Percentiles rank a stretch among this genome's conserved stretches.
These are phyloP conservation scores for Echinometra lucunter DNA, from an alignment of 53 echinoderm and acorn worm genomes.

Conservation along the genomic window DNA sequence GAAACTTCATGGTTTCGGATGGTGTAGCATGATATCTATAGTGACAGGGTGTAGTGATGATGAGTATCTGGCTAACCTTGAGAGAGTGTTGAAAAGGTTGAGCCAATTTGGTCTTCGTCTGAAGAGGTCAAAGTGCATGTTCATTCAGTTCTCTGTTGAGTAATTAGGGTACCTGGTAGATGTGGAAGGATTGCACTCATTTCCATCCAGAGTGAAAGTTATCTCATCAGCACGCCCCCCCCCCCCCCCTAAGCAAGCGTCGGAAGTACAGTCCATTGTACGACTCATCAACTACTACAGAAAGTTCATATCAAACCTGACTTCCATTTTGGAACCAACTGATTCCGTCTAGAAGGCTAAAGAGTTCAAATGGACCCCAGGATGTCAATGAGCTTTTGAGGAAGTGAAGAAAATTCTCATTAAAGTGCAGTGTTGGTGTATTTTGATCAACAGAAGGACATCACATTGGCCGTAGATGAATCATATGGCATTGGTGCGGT, in stretches of 20 bases:
- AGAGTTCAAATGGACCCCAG: background rate
- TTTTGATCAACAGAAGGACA: background rate
- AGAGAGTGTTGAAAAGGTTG: conserved; percentile 43
- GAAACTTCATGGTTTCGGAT: conserved; percentile 23
- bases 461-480: background rate
- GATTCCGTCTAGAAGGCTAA: no score
- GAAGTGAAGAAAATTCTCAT: background rate
- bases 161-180: background rate
- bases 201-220: background rate
- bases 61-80: conserved; percentile 28
- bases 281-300: conserved; percentile 40
- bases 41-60: conserved; percentile 23
- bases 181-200: conserved; percentile 5
- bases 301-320: conserved; percentile 7
- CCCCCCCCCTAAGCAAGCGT: background rate
- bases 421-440: background rate
- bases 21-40: conserved; percentile 60
- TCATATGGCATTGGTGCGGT: conserved; percentile 42
- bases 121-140: conserved; percentile 52
- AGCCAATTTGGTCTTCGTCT: conserved; percentile 30
- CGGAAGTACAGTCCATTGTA: conserved; percentile 24
- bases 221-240: conserved; percentile 4
- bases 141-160: conserved; percentile 47
- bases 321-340: background rate
- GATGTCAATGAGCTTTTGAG: background rate